phyloP scores from a whole-genome alignment of 2,113 vertebrate genomes.

The Ardeotis arabs region DNA sequence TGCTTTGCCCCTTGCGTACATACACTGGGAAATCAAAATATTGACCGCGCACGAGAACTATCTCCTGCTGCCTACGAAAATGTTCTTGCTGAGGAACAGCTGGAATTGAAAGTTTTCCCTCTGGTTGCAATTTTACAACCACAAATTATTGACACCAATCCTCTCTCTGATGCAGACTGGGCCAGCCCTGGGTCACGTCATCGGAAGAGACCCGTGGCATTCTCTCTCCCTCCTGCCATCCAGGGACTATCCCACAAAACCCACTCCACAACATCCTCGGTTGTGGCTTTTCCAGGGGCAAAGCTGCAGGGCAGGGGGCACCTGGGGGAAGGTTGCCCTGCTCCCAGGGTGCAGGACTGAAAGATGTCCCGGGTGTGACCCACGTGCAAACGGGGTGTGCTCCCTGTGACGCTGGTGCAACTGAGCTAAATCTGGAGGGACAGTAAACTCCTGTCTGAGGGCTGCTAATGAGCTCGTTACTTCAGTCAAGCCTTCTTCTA shows the following conservation, averaged over 20 bases:
- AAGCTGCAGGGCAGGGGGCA: not conserved
- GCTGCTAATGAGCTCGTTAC: not conserved
- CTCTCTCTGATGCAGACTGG: fast-evolving
- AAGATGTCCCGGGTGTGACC: not conserved
- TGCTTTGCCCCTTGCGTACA: too few relatives aligned
- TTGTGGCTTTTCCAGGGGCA: not conserved
- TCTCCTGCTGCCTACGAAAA: not conserved
- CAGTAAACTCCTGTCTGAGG: not conserved
- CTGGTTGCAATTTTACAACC: not conserved
- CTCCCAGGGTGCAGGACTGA: not conserved
- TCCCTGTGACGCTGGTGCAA: fast-evolving
- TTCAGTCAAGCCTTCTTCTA: not conserved
- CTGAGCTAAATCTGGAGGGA: not conserved
- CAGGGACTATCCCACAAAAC: not conserved
- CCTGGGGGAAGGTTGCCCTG: not conserved
- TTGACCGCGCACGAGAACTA: not conserved
- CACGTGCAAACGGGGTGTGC: fast-evolving
- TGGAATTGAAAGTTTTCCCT: not conserved
- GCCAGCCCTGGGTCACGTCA: not conserved
- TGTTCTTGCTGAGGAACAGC: not conserved
- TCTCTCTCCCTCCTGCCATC: not conserved
- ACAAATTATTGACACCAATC: not conserved
- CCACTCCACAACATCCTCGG: not conserved
- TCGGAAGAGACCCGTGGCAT: not conserved
- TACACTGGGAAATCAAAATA: not conserved